Percentiles rank a stretch among this genome's conserved stretches.
phyloP scores from a whole-genome alignment of 2,888 invertebrate genomes.

The Cosmia pyralina region DNA sequence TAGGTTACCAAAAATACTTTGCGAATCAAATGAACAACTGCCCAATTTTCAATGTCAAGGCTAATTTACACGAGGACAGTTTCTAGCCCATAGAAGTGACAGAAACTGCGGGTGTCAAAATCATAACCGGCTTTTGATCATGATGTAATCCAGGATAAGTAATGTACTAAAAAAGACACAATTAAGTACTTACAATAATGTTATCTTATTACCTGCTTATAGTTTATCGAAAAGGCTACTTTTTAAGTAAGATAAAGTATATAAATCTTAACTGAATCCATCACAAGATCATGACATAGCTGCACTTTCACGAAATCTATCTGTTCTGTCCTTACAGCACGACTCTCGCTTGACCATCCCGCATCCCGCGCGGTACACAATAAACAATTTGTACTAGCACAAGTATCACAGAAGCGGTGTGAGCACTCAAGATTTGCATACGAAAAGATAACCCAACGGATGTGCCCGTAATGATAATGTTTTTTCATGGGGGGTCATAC shows the following conservation, averaged over 20 bases:
- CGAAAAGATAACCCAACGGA: conserved; percentile 81
- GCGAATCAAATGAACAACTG: not conserved
- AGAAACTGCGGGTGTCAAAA: not conserved
- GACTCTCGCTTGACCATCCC: conserved; percentile 55
- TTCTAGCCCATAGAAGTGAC: not conserved
- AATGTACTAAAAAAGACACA: not conserved
- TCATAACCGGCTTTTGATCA: not conserved
- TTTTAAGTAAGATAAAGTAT: not conserved
- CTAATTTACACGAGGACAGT: not conserved
- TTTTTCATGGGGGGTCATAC: conserved; percentile 87
- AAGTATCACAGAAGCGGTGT: conserved; percentile 67
- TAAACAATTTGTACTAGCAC: conserved; percentile 63
- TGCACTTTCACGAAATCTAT: not conserved
- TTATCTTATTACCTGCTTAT: not conserved
- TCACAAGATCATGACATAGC: not conserved
- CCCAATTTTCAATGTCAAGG: conserved; percentile 26
- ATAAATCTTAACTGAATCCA: not conserved
- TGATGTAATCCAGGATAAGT: not conserved
- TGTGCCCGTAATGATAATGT: conserved; percentile 85
- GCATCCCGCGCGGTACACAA: conserved; percentile 51
- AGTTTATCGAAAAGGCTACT: not conserved
- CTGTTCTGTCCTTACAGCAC: not conserved
- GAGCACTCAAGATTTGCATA: conserved; percentile 84
- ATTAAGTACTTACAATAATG: too few relatives aligned
- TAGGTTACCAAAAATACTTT: conserved; percentile 34